A percentile compares a stretch with the other conserved stretches of the same genome.
These are phyloP conservation scores for Neoaliturus tenellus DNA, from an alignment of 2,888 invertebrate genomes.

Conservation along the genomic window DNA sequence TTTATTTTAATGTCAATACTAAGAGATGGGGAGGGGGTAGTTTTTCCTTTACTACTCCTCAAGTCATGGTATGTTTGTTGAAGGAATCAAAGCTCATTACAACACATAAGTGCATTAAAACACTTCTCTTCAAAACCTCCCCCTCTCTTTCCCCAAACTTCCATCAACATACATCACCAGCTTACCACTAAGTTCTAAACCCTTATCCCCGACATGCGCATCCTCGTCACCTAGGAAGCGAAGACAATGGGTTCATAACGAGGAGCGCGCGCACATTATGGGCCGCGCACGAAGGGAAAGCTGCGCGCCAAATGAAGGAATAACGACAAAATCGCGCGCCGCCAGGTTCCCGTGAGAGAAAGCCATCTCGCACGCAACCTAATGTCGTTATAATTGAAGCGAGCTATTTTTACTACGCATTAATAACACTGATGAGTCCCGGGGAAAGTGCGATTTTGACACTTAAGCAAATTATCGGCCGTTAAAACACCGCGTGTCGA, in stretches of 20 bases:
- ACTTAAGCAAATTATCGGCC: constrained; percentile 49
- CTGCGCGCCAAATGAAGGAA: constrained; percentile 39
- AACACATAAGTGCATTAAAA: too few species aligned
- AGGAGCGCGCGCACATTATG: constrained; percentile 18
- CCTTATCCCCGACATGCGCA: neutral
- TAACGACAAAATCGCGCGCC: constrained; percentile 41
- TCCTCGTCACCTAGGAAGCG: neutral
- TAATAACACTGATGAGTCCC: constrained; percentile 39
- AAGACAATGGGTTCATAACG: constrained; percentile 43
- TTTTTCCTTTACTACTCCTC: too few species aligned
- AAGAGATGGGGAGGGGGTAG: too few species aligned
- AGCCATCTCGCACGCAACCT: constrained; percentile 41
- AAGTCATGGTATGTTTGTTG: too few species aligned
- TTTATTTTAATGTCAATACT: too few species aligned
- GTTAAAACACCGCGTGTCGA: constrained; percentile 32
- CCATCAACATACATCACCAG: too few species aligned
- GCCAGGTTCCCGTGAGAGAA: constrained; percentile 31
- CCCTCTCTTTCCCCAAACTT: too few species aligned
- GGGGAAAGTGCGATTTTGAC: constrained; percentile 50
- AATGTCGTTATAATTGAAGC: constrained; percentile 49
- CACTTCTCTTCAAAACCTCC: too few species aligned
- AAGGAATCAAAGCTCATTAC: too few species aligned
- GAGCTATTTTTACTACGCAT: constrained; percentile 51
- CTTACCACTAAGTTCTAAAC: too few species aligned
- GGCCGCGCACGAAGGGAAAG: constrained; percentile 47